These are phyloP conservation scores for Carassius gibelio DNA, from an alignment of 2,113 vertebrate species.

Conservation along the genomic window DNA sequence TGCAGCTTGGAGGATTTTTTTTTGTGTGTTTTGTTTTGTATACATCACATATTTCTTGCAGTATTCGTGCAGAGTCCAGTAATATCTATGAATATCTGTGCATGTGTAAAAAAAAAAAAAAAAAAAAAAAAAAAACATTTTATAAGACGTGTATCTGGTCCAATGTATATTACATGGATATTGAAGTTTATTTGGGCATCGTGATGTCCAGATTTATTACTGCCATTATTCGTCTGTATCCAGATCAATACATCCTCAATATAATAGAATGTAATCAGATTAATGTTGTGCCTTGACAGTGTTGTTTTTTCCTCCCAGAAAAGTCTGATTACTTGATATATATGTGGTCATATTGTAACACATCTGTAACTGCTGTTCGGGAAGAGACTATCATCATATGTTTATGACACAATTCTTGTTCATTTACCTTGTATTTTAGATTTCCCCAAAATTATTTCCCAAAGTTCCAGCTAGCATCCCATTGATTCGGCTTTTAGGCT, in stretches of 20 bases:
- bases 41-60: conserved; percentile 43
- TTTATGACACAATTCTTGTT: conserved; percentile 1
- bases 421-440: conserved; percentile 7
- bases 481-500: conserved; percentile 24
- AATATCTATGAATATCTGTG: conserved; percentile 53
- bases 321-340: conserved; percentile 30
- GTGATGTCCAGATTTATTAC: conserved; percentile 31
- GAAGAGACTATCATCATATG: conserved; percentile 10
- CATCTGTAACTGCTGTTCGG: conserved; percentile 24
- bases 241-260: conserved; percentile 25
- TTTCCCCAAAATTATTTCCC: background rate
- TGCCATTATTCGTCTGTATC: conserved; percentile 35
- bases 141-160: conserved; percentile 32
- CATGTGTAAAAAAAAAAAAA: conserved; percentile 42
- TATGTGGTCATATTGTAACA: conserved; percentile 22
- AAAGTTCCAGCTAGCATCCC: background rate
- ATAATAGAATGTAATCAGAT: conserved; percentile 34
- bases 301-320: conserved; percentile 33
- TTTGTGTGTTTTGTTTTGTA: conserved; percentile 10
- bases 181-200: background rate
- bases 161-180: conserved; percentile 30
- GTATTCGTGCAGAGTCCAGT: conserved; percentile 47
- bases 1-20: background rate
- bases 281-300: conserved; percentile 48
- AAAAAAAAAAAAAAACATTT: background rate